phyloP scores from a whole-genome alignment of 2,888 invertebrate species.

The Ceratothoa steindachneri region DNA sequence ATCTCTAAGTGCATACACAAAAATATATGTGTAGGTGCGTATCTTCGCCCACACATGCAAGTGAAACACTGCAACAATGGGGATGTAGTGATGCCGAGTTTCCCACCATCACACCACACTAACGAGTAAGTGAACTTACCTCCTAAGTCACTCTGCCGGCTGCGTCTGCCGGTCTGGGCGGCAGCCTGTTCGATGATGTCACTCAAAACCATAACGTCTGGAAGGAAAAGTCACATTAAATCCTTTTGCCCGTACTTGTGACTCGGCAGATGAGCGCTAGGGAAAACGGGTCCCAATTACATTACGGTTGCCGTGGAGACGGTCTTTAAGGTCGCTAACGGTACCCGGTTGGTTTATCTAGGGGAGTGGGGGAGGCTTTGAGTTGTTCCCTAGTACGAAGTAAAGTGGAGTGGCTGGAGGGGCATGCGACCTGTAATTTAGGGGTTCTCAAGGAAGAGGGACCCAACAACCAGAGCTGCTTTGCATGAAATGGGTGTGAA shows the following conservation, averaged over 20 bases:
- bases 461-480: too few relatives aligned
- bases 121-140: constrained; percentile 25
- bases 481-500: too few relatives aligned
- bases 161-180: constrained; percentile 55
- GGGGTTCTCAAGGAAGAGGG: too few relatives aligned
- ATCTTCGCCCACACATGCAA: neutral
- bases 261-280: too few relatives aligned
- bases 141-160: constrained; percentile 36
- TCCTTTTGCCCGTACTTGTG: neutral
- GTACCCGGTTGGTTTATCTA: too few relatives aligned
- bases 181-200: constrained; percentile 95
- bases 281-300: too few relatives aligned
- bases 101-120: neutral
- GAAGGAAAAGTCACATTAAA: constrained; percentile 50
- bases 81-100: neutral
- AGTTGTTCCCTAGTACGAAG: too few relatives aligned
- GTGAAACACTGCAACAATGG: neutral
- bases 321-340: too few relatives aligned
- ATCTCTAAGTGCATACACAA: neutral
- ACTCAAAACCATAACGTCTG: constrained; percentile 95
- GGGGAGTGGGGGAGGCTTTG: too few relatives aligned
- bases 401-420: too few relatives aligned
- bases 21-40: neutral
- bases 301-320: too few relatives aligned
- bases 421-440: too few relatives aligned